Evolutionary conservation across 1,140 invertebrate species (phyloP), one percentile per base, ranked within the genome.

Genomic region (Lepidurus couesii): DNA sequence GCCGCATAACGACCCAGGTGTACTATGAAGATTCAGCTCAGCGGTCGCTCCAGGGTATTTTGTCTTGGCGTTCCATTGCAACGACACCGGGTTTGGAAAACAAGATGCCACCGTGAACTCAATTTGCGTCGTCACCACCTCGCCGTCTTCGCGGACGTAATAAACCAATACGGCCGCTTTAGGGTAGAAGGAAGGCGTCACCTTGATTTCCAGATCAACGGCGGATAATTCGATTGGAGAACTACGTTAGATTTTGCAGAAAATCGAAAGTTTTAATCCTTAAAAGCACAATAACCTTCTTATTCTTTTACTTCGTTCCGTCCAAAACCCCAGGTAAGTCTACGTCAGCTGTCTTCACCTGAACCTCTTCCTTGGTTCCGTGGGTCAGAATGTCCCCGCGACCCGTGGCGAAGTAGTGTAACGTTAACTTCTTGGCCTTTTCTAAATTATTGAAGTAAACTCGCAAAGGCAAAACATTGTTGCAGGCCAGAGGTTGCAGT

Each of bases 181-280:
- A 7, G 83, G 83, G 42, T 83, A 80, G 82, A 84, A 82, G 0
- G 75, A 80, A 1, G 84, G 74, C 11, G 80, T 80, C 2, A 85
- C 75, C 1, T 80, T 75, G 7, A 79, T 42, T 47, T 79, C 78
- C 44, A 80, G 34, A 84, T 79, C n/a, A 21, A 75, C 26, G 44
- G 44, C 79, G 85, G 85, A 82, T 83, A 81, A 42, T 83, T 82
- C 75, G 82, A 53, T 16, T 11, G 47, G 47, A 9, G 47, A 53
- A 16, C 47, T 53, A n/a, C 11, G 7, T 16, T 6, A 9, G 11
- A 53, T 11, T 11, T 0, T 9, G 21, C 44, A 45, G 11, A 53
- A 53, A 11, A 5, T 53, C 6, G 13, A 3, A 53, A n/a, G 7
- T 45, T 45, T 8, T 53, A 53, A 16, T 53, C 21, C 47, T 53